Evolutionary conservation across 2,888 invertebrate species (phyloP), one percentile per base, ranked within the genome.

Genomic region (Atherix ibis): DNA sequence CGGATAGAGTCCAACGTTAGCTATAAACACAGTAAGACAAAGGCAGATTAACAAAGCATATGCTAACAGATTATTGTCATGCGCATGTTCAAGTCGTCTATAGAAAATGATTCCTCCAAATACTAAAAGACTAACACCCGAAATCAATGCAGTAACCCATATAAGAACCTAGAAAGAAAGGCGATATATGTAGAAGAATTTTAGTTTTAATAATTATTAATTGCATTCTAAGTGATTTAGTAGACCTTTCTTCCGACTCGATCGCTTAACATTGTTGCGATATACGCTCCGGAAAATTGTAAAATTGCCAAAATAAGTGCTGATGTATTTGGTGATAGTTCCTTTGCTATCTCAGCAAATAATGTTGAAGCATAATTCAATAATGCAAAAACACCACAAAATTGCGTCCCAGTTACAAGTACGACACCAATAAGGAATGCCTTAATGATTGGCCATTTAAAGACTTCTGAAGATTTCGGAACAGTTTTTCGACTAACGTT

Each of bases 371-470:
- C 50, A 39, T 53, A 58, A 32, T 49, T 52, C 0, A 57, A 35
- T 27, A 60, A 49, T 3, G 52, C 45, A 27, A 51, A 53, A 3
- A 48, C 43, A 4, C 58, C 59, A 32, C 50, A 51, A 24, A 53
- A 30, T 37, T 58, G 54, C 22, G 50, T 50, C 3, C 49, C 47
- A 2, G 47, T 41, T 6, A 51, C 44, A 1, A 58, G 40, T 5
- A 53, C 39, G 4, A 52, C 35, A 25, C 49, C 47, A 13, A 44
- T 48, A 0, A 46, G 10, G 4, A 42, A 32, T 4, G 38, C 37
- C 30, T 38, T 39, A 24, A 33, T n/a, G 8, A 18, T 14, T 15
- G 16, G 12, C 10, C 34, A 34, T n/a, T n/a, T n/a, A n/a, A n/a
- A n/a, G n/a, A n/a, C n/a, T n/a, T n/a, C n/a, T 14, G 15, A 27